Conservation (phyloP, 2,888 invertebrate species). For the Oasisia sp. region DNA sequence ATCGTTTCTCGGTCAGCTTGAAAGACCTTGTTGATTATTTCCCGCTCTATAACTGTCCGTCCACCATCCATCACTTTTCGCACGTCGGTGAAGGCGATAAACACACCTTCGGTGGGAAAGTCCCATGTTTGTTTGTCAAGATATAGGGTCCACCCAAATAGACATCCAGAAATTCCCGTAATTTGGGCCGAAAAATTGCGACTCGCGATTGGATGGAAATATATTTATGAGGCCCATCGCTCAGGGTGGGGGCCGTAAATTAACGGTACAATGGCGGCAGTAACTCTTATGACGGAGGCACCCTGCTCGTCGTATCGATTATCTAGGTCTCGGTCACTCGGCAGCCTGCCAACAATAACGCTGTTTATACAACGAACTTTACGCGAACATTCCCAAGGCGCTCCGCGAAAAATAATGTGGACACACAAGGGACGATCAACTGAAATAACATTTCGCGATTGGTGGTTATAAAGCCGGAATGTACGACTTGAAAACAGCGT, state of each 20-base stretch:
- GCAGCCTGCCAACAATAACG: background rate
- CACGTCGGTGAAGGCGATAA: background rate
- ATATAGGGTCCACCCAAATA: background rate
- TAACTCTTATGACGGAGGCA: background rate
- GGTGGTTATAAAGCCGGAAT: too few relatives aligned
- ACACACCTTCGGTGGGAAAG: background rate
- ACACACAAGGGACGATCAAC: background rate
- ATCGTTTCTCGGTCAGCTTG: too few relatives aligned
- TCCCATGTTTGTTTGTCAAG: background rate
- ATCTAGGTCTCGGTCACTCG: background rate
- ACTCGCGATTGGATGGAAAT: background rate
- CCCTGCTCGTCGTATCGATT: background rate
- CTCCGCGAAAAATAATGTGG: background rate
- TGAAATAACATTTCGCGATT: background rate
- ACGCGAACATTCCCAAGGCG: background rate
- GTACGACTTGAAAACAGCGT: too few relatives aligned
- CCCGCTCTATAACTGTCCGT: too few relatives aligned
- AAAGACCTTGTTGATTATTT: too few relatives aligned
- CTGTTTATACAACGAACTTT: background rate
- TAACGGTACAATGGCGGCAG: background rate
- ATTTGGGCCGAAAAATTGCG: background rate
- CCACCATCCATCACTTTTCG: too few relatives aligned
- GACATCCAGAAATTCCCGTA: background rate
- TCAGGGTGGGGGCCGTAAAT: background rate
- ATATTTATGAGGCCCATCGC: background rate